These are phyloP conservation scores for Pegoplata infirma DNA, from an alignment of 2,888 invertebrate species.

Conservation along the genomic window DNA sequence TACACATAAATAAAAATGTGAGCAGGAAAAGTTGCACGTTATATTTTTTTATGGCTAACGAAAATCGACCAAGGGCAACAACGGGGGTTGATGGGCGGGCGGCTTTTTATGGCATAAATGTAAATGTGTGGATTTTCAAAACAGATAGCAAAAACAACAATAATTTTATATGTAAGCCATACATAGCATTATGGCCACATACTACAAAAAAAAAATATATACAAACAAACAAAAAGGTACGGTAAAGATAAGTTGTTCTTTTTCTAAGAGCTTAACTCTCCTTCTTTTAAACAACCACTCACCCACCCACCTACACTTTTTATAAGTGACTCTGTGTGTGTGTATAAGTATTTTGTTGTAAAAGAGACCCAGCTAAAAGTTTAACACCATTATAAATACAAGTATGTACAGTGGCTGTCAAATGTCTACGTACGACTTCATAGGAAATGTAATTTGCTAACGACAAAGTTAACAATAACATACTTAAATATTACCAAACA, in stretches of 20 bases:
- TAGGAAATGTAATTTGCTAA: too few relatives aligned
- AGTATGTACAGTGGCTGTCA: too few relatives aligned
- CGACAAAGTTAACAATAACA: too few relatives aligned
- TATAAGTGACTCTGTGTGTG: not conserved
- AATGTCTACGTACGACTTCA: too few relatives aligned
- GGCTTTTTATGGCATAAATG: too few relatives aligned
- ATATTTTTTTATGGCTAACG: conserved; percentile 29
- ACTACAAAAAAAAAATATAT: not conserved
- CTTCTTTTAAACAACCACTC: not conserved
- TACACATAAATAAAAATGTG: not conserved
- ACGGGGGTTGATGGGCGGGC: too few relatives aligned
- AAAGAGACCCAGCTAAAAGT: not conserved
- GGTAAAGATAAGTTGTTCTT: not conserved
- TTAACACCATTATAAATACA: too few relatives aligned
- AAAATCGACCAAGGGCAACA: conserved; percentile 41
- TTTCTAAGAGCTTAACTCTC: not conserved
- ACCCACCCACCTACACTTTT: not conserved
- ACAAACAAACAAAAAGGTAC: too few relatives aligned
- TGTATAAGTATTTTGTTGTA: not conserved
- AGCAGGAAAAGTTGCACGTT: not conserved
- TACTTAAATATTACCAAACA: too few relatives aligned
- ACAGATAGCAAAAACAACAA: not conserved
- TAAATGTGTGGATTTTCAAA: not conserved
- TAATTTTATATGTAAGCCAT: not conserved
- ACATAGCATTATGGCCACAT: not conserved